Evolutionary conservation across 2,113 vertebrate genomes (phyloP).

Genomic region (Spea bombifrons): DNA sequence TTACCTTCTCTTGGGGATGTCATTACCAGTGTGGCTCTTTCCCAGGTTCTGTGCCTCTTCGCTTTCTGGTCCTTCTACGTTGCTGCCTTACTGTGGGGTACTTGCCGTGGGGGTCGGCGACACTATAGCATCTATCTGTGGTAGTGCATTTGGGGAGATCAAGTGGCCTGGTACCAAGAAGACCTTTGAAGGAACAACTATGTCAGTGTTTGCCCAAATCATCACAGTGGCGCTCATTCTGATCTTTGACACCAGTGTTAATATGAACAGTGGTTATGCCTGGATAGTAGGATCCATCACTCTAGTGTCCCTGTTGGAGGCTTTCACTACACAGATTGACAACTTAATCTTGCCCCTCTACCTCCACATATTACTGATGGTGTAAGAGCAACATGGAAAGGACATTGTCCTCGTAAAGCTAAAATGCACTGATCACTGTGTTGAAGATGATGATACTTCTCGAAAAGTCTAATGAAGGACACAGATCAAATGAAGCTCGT

Average conservation of each 20-base stretch:
- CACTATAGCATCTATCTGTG: slow-evolving; percentile 85
- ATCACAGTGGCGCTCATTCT: slow-evolving; percentile 91
- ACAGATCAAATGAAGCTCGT: background rate
- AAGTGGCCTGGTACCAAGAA: slow-evolving; percentile 96
- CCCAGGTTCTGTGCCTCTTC: slow-evolving; percentile 83
- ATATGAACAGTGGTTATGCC: slow-evolving; percentile 85
- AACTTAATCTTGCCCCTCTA: slow-evolving; percentile 93
- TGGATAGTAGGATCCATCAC: slow-evolving; percentile 88
- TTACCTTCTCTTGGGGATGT: slow-evolving; percentile 92
- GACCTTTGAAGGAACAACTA: slow-evolving; percentile 92
- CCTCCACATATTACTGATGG: slow-evolving; percentile 88
- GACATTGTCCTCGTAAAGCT: background rate
- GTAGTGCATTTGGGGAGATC: slow-evolving; percentile 88
- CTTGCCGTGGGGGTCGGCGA: slow-evolving; percentile 92
- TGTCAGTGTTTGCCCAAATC: slow-evolving; percentile 91
- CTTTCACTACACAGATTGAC: slow-evolving; percentile 93
- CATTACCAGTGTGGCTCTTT: slow-evolving; percentile 89
- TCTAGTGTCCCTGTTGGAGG: slow-evolving; percentile 88
- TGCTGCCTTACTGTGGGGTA: slow-evolving; percentile 89
- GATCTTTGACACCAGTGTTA: slow-evolving; percentile 83
- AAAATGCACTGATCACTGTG: background rate
- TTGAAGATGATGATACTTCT: background rate
- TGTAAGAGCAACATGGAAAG: slow-evolving; percentile 56
- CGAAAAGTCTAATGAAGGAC: background rate
- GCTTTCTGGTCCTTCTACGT: slow-evolving; percentile 73